Evolutionary conservation across 2,888 invertebrate genomes (phyloP), one percentile per base, ranked within the genome.

Genomic region (Aromia moschata): DNA sequence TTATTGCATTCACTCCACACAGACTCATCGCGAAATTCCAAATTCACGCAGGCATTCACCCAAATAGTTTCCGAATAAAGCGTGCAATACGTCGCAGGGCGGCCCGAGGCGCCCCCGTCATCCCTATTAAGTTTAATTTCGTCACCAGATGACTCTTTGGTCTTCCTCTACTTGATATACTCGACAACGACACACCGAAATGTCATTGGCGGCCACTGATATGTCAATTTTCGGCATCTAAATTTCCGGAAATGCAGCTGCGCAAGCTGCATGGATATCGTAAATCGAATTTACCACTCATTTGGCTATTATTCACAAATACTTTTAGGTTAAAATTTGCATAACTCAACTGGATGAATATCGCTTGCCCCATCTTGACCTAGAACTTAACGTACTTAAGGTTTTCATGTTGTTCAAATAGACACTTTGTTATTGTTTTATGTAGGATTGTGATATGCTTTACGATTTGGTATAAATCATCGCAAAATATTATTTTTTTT

Each of bases 211-310:
- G 64, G 76, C 78, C 78, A 79, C 78, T 76, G 71, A 70, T 65
- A 68, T 75, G 71, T 73, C 69, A 75, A 70, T 60, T 60, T 80
- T 79, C 75, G 80, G 79, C 79, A 74, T 80, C 80, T 73, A 81
- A 81, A 80, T 81, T 81, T 79, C 80, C 73, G 79, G 75, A 79
- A 80, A 81, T 80, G 75, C 74, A 72, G 70, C 77, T 76, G 73
- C 57, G 59, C 56, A 65, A 71, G 76, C 69, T 71, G 78, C 75
- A 80, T 80, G 70, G 80, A 80, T 80, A 80, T 62, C 68, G 67
- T 71, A 80, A 81, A 79, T 78, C 65, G 71, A 79, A 77, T 75
- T 73, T 80, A 71, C 71, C 80, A 79, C 77, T 75, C 74, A 80
- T 81, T 81, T 80, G 81, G 81, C 79, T 70, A 69, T 70, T 71